Evolutionary conservation across 1,140 invertebrate genomes (phyloP).

Genomic region (Whitmania pigra): DNA sequence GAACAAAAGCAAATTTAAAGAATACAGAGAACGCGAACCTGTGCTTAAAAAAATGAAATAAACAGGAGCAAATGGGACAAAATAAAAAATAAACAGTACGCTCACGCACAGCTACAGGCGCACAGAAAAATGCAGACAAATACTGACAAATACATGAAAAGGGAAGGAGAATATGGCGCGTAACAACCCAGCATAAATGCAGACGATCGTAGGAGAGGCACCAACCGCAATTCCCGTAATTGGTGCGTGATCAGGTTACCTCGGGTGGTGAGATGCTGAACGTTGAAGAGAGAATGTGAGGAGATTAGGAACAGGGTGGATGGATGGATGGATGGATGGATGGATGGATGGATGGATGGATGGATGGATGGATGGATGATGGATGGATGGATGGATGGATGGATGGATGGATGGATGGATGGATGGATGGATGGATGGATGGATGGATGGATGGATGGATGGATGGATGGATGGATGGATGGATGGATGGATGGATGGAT

Average conservation of each 20-base stretch:
- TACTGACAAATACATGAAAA: not conserved
- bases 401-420: not conserved
- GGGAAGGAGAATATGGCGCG: not conserved
- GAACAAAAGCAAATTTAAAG: no score
- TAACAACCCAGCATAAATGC: not conserved
- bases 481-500: not conserved
- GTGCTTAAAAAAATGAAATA: no score
- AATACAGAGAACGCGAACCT: no score
- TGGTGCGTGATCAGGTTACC: not conserved
- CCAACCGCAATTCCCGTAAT: not conserved
- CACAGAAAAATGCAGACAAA: not conserved
- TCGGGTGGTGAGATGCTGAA: not conserved
- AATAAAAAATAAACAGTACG: not conserved
- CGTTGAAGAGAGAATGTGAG: not conserved
- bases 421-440: no score
- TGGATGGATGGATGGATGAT: not conserved
- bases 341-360: not conserved
- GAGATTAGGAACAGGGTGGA: not conserved
- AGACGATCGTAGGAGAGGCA: conserved; percentile 9
- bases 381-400: not conserved
- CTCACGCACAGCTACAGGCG: not conserved
- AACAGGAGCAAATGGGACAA: no score
- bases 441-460: no score
- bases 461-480: no score
- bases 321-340: not conserved